Conservation (phyloP, 2,113 vertebrate species). For the Fulica atra region DNA sequence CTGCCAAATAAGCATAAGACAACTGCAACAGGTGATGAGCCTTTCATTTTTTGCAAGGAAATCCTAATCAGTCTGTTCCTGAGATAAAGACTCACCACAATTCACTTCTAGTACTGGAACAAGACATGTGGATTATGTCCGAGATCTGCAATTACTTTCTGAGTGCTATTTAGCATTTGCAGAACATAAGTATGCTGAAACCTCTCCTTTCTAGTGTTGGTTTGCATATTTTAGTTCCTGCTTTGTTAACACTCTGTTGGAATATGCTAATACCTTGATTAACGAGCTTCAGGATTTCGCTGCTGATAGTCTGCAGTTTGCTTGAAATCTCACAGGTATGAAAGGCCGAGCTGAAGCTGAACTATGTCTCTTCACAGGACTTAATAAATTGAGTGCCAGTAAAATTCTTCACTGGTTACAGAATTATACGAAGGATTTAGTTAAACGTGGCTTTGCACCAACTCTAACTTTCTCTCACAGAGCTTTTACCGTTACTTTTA, state of each 20-base stretch:
- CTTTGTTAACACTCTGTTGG: background rate
- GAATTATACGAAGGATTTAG: background rate
- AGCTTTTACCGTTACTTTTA: background rate
- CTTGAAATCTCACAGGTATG: slow-evolving; percentile 2
- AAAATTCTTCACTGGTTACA: slow-evolving; percentile 22
- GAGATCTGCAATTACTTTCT: slow-evolving; percentile 14
- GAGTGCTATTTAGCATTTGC: slow-evolving; percentile 43
- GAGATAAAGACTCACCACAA: slow-evolving; percentile 1
- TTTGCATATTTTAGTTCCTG: slow-evolving; percentile 20
- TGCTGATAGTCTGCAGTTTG: background rate
- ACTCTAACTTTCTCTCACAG: background rate
- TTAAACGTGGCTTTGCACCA: background rate
- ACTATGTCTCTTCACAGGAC: background rate
- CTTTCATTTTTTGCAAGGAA: slow-evolving; percentile 22
- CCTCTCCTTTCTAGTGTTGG: background rate
- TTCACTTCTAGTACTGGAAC: background rate
- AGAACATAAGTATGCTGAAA: slow-evolving; percentile 14
- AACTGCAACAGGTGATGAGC: slow-evolving; percentile 35
- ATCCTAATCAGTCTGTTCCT: slow-evolving; percentile 1
- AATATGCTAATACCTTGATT: slow-evolving; percentile 37
- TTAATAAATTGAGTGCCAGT: background rate
- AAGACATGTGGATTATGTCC: slow-evolving; percentile 27
- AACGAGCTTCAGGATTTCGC: background rate
- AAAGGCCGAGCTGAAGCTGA: background rate
- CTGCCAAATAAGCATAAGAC: background rate